These are phyloP conservation scores for Drosophila atripex DNA, from an alignment of 2,888 invertebrate genomes.

Conservation along the genomic window DNA sequence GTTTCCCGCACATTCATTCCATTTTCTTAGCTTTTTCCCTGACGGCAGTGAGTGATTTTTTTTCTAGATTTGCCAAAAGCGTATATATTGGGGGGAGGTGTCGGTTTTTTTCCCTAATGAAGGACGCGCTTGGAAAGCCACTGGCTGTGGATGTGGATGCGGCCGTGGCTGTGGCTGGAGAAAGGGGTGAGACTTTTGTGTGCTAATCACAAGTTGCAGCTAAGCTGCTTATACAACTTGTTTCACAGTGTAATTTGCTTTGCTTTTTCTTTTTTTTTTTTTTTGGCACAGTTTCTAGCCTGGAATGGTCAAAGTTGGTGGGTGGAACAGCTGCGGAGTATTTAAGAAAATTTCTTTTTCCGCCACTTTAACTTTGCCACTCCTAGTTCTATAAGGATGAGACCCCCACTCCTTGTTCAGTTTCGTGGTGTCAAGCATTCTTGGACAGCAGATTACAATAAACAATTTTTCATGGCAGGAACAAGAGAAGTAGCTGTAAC, in stretches of 20 bases:
- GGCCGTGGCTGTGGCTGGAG: constrained; percentile 42
- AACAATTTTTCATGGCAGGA: constrained; percentile 69
- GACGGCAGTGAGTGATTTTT: constrained; percentile 38
- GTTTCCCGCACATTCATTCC: constrained; percentile 44
- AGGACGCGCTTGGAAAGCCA: constrained; percentile 55
- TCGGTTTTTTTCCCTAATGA: constrained; percentile 47
- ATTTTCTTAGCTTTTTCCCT: constrained; percentile 35
- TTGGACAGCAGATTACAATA: constrained; percentile 72
- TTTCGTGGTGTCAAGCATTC: constrained; percentile 41
- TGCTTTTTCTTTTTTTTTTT: no score
- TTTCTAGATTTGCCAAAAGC: constrained; percentile 15
- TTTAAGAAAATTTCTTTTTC: constrained; percentile 48
- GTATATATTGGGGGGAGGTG: constrained; percentile 5
- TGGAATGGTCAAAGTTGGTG: constrained; percentile 57
- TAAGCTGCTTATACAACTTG: constrained; percentile 77
- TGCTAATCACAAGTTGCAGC: constrained; percentile 78
- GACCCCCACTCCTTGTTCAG: background rate
- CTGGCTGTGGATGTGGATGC: constrained; percentile 46
- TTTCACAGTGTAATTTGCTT: constrained; percentile 56
- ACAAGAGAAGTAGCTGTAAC: constrained; percentile 33
- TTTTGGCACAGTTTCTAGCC: constrained; percentile 26
- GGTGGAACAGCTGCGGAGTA: constrained; percentile 62
- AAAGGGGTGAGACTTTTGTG: constrained; percentile 57
- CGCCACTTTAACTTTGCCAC: constrained; percentile 23
- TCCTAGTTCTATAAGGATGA: background rate